Conservation (phyloP, 2,797 vertebrate genomes). For the Poliocrania exsul region DNA sequence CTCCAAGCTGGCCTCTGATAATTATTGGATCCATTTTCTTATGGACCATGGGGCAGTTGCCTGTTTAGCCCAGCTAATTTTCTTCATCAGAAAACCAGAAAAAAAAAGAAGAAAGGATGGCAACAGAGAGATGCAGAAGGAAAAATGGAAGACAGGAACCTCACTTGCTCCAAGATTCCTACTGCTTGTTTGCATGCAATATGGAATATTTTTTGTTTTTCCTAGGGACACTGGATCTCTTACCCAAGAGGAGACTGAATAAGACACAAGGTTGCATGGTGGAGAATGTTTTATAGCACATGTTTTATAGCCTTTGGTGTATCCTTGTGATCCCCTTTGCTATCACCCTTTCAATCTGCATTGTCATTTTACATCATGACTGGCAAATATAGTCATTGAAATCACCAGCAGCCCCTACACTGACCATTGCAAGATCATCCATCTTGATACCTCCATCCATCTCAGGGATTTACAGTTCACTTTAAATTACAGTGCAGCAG, state of each 20-base stretch:
- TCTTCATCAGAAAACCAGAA: not conserved
- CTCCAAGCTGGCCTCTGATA: not conserved
- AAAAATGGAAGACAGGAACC: not conserved
- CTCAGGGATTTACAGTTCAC: conserved; percentile 19
- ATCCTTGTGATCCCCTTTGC: not conserved
- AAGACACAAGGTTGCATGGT: not conserved
- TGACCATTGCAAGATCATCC: not conserved
- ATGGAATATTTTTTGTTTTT: not conserved
- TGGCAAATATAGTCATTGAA: not conserved
- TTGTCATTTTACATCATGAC: not conserved
- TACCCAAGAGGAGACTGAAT: not conserved
- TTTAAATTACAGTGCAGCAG: conserved; percentile 28
- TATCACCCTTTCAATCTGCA: not conserved
- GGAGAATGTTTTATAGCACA: not conserved
- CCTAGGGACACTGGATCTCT: not conserved
- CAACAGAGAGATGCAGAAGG: not conserved
- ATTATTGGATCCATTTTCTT: not conserved
- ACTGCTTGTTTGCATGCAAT: not conserved
- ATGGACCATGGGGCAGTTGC: not conserved
- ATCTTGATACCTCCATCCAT: conserved; percentile 11
- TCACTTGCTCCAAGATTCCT: not conserved
- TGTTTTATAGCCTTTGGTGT: not conserved
- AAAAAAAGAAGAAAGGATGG: not conserved
- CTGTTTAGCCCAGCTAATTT: not conserved
- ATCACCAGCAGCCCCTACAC: not conserved